Conservation (phyloP, 2,113 vertebrate genomes). For the Gymnorhina tibicen region DNA sequence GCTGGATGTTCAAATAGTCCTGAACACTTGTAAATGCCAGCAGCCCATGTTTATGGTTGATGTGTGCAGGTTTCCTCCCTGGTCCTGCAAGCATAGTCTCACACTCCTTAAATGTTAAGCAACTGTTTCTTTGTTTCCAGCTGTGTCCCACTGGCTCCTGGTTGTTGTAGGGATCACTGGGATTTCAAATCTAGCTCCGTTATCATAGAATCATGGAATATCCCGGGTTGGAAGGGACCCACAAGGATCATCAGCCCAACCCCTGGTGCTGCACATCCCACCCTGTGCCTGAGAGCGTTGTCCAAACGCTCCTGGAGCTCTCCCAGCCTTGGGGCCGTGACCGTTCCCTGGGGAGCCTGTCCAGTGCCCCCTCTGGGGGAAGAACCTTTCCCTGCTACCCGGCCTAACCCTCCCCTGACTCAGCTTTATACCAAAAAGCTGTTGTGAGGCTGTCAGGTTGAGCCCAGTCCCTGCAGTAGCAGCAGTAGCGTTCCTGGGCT, state of each 20-base stretch:
- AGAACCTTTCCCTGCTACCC: neutral
- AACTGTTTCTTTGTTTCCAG: neutral
- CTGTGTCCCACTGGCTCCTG: neutral
- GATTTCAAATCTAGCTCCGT: neutral
- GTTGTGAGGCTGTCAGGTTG: neutral
- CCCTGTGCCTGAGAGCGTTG: fast-evolving
- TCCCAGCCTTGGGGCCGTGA: fast-evolving
- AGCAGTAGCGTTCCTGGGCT: neutral
- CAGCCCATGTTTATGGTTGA: neutral
- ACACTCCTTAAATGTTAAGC: neutral
- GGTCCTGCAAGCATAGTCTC: neutral
- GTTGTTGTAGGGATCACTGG: neutral
- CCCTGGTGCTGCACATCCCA: neutral
- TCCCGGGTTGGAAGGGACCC: neutral
- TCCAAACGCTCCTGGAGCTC: neutral
- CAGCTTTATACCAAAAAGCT: neutral
- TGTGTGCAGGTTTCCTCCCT: neutral
- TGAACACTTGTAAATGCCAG: neutral
- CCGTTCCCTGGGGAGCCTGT: neutral
- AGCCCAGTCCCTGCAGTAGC: neutral
- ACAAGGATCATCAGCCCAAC: neutral
- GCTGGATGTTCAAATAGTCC: neutral
- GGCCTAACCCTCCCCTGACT: neutral
- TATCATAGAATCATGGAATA: neutral
- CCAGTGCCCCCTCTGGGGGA: neutral